Evolutionary conservation across 2,797 vertebrate species (phyloP), one percentile per base, ranked within the genome.

Genomic region (Paramormyrops hopkinsi): DNA sequence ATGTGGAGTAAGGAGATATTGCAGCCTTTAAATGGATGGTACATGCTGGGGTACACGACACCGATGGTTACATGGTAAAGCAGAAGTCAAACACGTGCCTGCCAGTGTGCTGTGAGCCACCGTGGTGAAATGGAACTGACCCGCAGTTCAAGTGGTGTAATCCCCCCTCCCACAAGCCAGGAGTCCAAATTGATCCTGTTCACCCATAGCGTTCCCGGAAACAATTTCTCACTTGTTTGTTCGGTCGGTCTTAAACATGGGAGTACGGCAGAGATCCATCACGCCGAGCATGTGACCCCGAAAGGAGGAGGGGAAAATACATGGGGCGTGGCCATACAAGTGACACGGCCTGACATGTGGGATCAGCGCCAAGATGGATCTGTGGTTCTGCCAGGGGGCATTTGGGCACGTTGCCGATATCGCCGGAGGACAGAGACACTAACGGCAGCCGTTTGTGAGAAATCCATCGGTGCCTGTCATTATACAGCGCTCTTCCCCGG

Each of bases 161-260:
- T 22, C 19, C 82, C 79, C 44, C n/a, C 89, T 88, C 89, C 93
- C 92, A 94, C 94, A 92, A 93, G 93, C 76, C 91, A 91, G 91
- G 93, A 93, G 48, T 84, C 93, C 91, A 92, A 92, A 93, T 94
- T 56, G 92, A 92, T 93, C 94, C 92, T 93, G 95, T 95, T 94
- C 92, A 73, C 93, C 91, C 92, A 95, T 94, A 94, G 94, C 94
- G 92, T 92, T 94, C 95, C 94, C 94, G 94, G 92, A 93, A 95
- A 94, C 95, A 95, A 79, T 95, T 95, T 93, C 94, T 91, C 92
- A 93, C 95, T 94, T 95, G 95, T 94, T 96, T 96, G 95, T 93
- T 96, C 96, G 95, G 95, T 96, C 95, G 94, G 94, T 94, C 93
- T 96, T 92, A 93, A 94, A 94, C 93, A 92, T 93, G 92, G 92